Percentiles rank a stretch among this genome's conserved stretches.
phyloP scores from a whole-genome alignment of 2,888 invertebrate species.

The Lithodes maja region DNA sequence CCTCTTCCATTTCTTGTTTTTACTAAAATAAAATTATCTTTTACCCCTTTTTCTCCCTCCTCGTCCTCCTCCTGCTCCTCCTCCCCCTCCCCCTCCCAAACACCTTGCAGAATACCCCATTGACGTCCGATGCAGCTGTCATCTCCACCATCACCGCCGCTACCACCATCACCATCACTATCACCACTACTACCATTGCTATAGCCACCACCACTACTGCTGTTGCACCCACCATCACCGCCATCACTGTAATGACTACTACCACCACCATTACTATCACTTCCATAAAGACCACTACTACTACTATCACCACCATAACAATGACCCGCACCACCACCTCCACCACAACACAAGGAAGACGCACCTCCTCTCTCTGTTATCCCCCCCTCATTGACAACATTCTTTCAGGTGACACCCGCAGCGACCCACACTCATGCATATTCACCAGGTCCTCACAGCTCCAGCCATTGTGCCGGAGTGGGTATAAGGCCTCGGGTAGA shows the following conservation, averaged over 20 bases:
- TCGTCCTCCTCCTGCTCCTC: background rate
- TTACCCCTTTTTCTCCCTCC: background rate
- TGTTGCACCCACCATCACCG: background rate
- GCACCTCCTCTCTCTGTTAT: background rate
- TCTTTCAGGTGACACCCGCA: background rate
- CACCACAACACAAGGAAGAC: no score
- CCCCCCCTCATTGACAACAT: background rate
- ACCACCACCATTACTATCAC: no score
- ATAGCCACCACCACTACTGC: background rate
- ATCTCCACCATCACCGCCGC: background rate
- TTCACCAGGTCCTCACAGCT: constrained; percentile 29
- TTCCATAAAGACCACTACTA: no score
- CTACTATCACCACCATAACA: no score
- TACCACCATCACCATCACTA: background rate
- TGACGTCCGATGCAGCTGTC: background rate
- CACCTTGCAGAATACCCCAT: background rate
- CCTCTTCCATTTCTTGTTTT: no score
- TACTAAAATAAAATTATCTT: no score
- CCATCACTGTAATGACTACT: background rate
- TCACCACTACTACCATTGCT: background rate
- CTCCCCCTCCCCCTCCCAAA: background rate
- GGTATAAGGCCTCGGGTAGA: background rate
- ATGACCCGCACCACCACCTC: no score
- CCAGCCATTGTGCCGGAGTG: constrained; percentile 36
- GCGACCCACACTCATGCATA: constrained; percentile 19